Evolutionary conservation across 2,888 invertebrate genomes (phyloP).

Genomic region (Chrysopilus asiliformis): DNA sequence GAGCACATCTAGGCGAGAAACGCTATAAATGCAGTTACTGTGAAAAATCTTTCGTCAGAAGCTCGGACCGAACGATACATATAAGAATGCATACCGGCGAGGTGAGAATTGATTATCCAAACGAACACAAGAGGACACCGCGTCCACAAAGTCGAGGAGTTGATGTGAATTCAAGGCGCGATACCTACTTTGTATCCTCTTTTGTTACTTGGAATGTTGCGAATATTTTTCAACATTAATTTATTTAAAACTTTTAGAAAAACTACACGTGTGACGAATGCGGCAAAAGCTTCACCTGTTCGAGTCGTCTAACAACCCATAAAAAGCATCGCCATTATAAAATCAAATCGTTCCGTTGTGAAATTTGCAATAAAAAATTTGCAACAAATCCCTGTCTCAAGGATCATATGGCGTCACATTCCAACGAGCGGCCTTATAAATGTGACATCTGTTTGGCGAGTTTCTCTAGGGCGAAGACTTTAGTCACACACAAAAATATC

Average conservation of each 20-base stretch:
- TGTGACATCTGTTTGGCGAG: not conserved
- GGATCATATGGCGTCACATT: not conserved
- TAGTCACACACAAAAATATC: too few species aligned
- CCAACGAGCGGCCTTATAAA: not conserved
- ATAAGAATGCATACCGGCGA: conserved; percentile 73
- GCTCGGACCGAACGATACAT: conserved; percentile 63
- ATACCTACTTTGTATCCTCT: too few species aligned
- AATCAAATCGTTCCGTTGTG: not conserved
- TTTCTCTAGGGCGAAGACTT: not conserved
- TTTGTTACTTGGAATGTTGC: too few species aligned
- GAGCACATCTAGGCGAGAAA: conserved; percentile 64
- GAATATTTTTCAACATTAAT: too few species aligned
- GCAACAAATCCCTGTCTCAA: not conserved
- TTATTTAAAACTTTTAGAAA: too few species aligned
- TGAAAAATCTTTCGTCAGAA: conserved; percentile 54
- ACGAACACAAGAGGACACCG: too few species aligned
- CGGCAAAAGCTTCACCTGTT: not conserved
- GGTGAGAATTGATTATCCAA: too few species aligned
- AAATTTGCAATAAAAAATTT: not conserved
- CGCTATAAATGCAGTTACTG: conserved; percentile 58
- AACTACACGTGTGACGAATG: not conserved
- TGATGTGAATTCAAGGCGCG: too few species aligned
- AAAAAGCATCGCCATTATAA: not conserved
- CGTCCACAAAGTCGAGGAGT: too few species aligned
- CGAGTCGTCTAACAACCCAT: not conserved